Evolutionary conservation across 2,113 vertebrate genomes (phyloP).

Genomic region (Silurus asotus): DNA sequence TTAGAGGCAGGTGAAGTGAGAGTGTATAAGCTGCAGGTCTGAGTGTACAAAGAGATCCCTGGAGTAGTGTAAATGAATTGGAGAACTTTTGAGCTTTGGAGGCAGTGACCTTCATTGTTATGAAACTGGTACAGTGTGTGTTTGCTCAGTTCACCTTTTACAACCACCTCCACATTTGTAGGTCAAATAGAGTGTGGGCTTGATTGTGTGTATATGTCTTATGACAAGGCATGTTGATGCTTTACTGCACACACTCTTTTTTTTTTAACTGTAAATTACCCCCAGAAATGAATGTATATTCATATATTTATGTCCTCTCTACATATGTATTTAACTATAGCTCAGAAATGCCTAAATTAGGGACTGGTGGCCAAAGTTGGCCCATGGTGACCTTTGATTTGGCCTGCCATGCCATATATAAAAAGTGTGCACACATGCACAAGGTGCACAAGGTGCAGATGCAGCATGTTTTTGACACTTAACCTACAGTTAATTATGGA

Average conservation of each 20-base stretch:
- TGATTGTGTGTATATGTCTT: constrained; percentile 1
- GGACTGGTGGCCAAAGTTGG: too few species aligned
- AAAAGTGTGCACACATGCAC: too few species aligned
- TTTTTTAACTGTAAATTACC: neutral
- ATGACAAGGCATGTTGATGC: neutral
- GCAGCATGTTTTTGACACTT: too few species aligned
- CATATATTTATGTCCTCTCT: neutral
- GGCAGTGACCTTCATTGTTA: constrained; percentile 11
- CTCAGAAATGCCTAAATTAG: too few species aligned
- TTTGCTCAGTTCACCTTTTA: constrained; percentile 11
- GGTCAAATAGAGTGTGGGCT: constrained; percentile 1
- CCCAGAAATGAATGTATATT: neutral
- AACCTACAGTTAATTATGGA: too few species aligned
- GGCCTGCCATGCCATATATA: too few species aligned
- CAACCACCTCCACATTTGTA: constrained; percentile 25
- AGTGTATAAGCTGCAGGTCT: neutral
- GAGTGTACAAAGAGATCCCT: neutral
- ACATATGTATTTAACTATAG: neutral
- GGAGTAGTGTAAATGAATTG: constrained; percentile 14
- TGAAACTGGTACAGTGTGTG: neutral
- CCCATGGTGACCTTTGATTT: too few species aligned
- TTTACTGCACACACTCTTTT: neutral
- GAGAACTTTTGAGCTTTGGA: neutral
- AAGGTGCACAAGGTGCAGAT: too few species aligned
- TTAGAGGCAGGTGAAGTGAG: constrained; percentile 17